A percentile compares a stretch with the other conserved stretches of the same genome.
These are phyloP conservation scores for Malurus elegans DNA, from an alignment of 2,113 vertebrate genomes.

Conservation along the genomic window DNA sequence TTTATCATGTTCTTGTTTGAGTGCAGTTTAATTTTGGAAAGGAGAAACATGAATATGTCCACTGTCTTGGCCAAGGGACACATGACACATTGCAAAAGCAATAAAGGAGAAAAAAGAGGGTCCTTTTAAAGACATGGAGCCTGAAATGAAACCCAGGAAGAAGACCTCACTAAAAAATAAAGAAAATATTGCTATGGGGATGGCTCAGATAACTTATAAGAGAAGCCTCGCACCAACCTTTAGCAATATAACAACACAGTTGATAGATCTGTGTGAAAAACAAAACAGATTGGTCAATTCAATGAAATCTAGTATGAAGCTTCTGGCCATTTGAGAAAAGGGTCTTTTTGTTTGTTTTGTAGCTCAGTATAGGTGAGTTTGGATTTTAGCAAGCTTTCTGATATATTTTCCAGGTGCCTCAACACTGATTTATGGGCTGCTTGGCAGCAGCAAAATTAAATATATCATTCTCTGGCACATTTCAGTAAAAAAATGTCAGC, in stretches of 20 bases:
- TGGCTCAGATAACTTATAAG: neutral
- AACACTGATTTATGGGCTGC: conserved; percentile 3
- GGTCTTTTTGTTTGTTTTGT: neutral
- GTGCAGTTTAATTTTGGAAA: neutral
- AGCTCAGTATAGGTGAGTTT: neutral
- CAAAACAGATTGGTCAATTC: neutral
- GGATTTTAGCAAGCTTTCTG: neutral
- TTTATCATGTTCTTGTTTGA: neutral
- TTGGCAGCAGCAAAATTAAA: neutral
- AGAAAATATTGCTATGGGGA: neutral
- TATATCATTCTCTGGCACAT: neutral
- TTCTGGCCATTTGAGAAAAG: neutral
- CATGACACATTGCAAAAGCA: neutral
- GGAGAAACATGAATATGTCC: neutral
- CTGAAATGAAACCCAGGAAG: neutral
- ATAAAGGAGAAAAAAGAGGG: neutral
- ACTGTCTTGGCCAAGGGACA: neutral
- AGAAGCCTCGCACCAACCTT: neutral
- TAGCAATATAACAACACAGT: neutral
- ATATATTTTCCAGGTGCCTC: neutral
- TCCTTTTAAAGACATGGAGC: neutral
- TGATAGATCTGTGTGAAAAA: neutral
- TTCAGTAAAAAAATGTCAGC: neutral
- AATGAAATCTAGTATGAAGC: neutral
- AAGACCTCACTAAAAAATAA: neutral